Evolutionary conservation across 1,140 invertebrate genomes (phyloP).

Genomic region (Andrena cerasifolii): DNA sequence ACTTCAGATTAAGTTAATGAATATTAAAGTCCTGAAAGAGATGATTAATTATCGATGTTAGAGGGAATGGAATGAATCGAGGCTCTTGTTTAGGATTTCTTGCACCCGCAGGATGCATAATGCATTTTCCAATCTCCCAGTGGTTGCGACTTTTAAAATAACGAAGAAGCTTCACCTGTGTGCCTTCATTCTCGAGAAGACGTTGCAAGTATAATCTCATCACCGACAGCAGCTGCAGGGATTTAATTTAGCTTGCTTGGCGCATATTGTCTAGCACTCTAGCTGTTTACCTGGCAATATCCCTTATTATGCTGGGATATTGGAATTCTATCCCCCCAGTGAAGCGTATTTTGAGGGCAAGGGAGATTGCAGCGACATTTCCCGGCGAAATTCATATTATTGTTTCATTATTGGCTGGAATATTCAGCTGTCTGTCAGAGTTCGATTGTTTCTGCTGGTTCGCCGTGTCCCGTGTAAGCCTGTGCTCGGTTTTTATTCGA

Average conservation of each 20-base stretch:
- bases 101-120: conserved; percentile 8
- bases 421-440: background rate
- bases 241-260: conserved; percentile 4
- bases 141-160: conserved; percentile 12
- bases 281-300: background rate
- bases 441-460: background rate
- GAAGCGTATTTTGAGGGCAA: background rate
- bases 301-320: background rate
- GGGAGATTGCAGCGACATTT: too few relatives aligned
- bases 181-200: background rate
- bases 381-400: too few relatives aligned
- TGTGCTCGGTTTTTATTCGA: background rate
- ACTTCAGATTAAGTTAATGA: background rate
- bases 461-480: background rate
- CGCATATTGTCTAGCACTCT: background rate
- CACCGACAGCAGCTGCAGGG: background rate
- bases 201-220: conserved; percentile 4
- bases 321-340: too few relatives aligned
- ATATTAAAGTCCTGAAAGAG: background rate
- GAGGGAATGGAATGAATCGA: conserved; percentile 1
- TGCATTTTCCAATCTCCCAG: conserved; percentile 27
- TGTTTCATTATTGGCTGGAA: too few relatives aligned
- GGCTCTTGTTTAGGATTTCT: background rate
- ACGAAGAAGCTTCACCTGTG: background rate
- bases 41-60: conserved; percentile 1